Evolutionary conservation across 2,797 vertebrate species (phyloP).

Genomic region (Poecilia picta): DNA sequence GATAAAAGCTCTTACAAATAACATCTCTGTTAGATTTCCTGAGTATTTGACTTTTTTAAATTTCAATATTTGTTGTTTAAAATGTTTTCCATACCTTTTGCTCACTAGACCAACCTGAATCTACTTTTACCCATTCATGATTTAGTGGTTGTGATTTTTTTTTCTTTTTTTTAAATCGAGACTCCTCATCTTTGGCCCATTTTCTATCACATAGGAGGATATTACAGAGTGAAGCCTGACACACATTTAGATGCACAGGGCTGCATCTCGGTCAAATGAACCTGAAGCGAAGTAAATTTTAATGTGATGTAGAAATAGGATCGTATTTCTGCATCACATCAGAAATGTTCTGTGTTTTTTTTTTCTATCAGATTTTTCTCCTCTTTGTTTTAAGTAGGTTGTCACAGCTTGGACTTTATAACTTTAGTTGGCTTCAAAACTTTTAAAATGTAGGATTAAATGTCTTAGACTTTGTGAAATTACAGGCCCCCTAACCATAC

Average conservation of each 20-base stretch:
- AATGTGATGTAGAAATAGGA: background rate
- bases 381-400: background rate
- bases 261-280: background rate
- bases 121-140: background rate
- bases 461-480: background rate
- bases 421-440: background rate
- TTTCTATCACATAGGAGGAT: conserved; percentile 3
- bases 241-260: background rate
- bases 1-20: conserved; percentile 14
- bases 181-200: background rate
- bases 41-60: background rate
- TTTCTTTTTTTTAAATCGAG: background rate
- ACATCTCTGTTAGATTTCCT: background rate
- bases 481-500: background rate
- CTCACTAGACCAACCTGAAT: background rate
- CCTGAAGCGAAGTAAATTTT: background rate
- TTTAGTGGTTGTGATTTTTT: background rate
- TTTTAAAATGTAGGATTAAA: background rate
- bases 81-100: background rate
- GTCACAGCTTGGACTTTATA: background rate
- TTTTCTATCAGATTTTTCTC: background rate
- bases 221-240: conserved; percentile 1
- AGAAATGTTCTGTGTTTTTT: background rate
- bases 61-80: background rate
- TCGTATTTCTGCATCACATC: no score